Conservation (phyloP, 2,113 vertebrate genomes). For the Clinocottus analis region DNA sequence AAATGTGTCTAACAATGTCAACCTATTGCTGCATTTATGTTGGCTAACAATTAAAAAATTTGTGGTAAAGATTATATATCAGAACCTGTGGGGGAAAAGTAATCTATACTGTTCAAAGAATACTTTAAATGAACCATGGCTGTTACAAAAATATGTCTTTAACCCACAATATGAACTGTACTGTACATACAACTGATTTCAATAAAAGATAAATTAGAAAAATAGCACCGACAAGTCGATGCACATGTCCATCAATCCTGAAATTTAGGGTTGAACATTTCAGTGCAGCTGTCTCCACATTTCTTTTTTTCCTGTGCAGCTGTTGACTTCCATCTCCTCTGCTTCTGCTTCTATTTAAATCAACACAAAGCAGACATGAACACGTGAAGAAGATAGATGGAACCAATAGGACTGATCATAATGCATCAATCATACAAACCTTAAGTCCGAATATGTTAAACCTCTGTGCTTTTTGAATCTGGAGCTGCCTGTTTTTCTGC, state of each 20-base stretch:
- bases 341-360: slow-evolving; percentile 21
- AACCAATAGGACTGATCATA: background rate
- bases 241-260: background rate
- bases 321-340: slow-evolving; percentile 49
- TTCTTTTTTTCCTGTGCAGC: slow-evolving; percentile 44
- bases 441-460: slow-evolving; percentile 47
- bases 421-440: slow-evolving; percentile 38
- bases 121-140: background rate
- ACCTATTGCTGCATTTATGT: no score
- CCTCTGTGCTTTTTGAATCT: slow-evolving; percentile 72
- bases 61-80: no score
- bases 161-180: background rate
- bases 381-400: background rate
- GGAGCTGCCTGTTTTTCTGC: slow-evolving; percentile 20
- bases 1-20: slow-evolving; percentile 12
- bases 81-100: background rate
- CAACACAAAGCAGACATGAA: slow-evolving; percentile 10
- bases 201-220: slow-evolving; percentile 51
- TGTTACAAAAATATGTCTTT: background rate
- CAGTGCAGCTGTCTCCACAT: slow-evolving; percentile 30
- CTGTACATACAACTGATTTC: slow-evolving; percentile 22
- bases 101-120: background rate
- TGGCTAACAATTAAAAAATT: no score
- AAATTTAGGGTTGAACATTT: slow-evolving; percentile 21
- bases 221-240: slow-evolving; percentile 8